These are phyloP conservation scores for Nasonia longicornis DNA, from an alignment of 1,140 invertebrate species.

Conservation along the genomic window DNA sequence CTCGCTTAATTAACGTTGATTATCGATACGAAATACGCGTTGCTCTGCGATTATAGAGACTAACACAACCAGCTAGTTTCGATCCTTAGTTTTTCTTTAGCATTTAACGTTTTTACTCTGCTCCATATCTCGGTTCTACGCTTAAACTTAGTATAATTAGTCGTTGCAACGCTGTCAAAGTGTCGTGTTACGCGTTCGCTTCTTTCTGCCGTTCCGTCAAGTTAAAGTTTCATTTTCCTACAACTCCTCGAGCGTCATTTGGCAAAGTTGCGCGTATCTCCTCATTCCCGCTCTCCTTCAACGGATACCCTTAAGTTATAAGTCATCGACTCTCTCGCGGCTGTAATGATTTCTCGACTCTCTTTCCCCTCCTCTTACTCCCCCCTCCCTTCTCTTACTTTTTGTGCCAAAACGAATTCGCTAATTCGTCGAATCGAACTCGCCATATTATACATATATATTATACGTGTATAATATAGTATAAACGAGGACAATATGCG, in stretches of 20 bases:
- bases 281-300: too few relatives aligned
- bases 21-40: slow-evolving; percentile 14
- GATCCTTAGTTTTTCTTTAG: neutral
- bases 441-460: slow-evolving; percentile 17
- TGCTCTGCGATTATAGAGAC: slow-evolving; percentile 2
- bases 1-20: slow-evolving; percentile 6
- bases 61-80: neutral
- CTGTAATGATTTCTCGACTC: neutral
- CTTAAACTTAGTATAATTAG: neutral
- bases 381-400: neutral
- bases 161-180: slow-evolving; percentile 9
- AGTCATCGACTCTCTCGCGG: slow-evolving; percentile 19
- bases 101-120: neutral
- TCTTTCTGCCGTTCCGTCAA: neutral
- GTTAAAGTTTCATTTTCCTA: neutral
- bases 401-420: slow-evolving; percentile 33
- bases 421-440: neutral
- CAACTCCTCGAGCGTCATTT: neutral
- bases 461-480: slow-evolving; percentile 10
- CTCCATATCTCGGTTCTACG: neutral
- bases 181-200: neutral
- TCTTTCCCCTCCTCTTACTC: neutral
- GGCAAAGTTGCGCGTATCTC: slow-evolving; percentile 13
- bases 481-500: slow-evolving; percentile 9
- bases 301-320: neutral